These are phyloP conservation scores for Synanthedon andrenaeformis DNA, from an alignment of 2,888 invertebrate genomes.

Conservation along the genomic window DNA sequence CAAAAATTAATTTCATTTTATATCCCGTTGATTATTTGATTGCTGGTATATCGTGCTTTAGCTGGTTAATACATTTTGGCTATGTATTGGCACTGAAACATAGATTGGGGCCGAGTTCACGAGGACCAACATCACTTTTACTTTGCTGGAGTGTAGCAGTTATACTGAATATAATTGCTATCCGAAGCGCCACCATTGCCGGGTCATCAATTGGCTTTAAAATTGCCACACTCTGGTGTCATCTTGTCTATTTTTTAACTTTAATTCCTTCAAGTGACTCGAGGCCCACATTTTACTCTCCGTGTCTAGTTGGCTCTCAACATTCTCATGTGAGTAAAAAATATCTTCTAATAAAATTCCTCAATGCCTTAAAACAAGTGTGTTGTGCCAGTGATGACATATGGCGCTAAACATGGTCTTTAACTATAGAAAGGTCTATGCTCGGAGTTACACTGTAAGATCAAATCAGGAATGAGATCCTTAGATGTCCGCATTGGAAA, in stretches of 20 bases:
- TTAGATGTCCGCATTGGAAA: too few relatives aligned
- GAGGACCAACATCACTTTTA: conserved; percentile 79
- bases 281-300: conserved; percentile 59
- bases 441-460: too few relatives aligned
- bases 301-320: conserved; percentile 60
- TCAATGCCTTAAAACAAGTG: too few relatives aligned
- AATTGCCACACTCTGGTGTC: conserved; percentile 72
- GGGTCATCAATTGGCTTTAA: conserved; percentile 70
- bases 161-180: conserved; percentile 74
- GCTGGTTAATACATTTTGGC: conserved; percentile 87
- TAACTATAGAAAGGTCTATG: too few relatives aligned
- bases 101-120: conserved; percentile 73
- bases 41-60: conserved; percentile 76
- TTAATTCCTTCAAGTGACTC: conserved; percentile 74
- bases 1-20: conserved; percentile 52
- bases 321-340: conserved; percentile 60
- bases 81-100: conserved; percentile 77
- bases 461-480: too few relatives aligned
- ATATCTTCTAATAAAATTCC: not conserved
- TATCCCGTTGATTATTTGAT: conserved; percentile 79
- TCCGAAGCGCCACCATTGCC: conserved; percentile 74
- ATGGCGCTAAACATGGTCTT: too few relatives aligned
- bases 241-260: conserved; percentile 77
- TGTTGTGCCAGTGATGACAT: too few relatives aligned
- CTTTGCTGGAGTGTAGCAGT: conserved; percentile 78